phyloP scores from a whole-genome alignment of 2,888 invertebrate genomes.

The Lasiommata megera region DNA sequence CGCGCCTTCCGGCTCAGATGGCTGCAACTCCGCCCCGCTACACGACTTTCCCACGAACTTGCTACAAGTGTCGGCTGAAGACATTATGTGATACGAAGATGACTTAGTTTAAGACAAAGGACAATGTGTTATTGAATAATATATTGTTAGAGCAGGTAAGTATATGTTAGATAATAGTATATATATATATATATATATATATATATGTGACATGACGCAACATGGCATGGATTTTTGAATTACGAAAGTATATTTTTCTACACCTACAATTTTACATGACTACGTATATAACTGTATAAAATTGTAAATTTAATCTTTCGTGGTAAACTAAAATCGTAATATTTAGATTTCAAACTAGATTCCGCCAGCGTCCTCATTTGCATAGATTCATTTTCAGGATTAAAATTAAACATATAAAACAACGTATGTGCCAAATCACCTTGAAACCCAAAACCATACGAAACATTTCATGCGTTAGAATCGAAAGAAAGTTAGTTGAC shows the following conservation, averaged over 20 bases:
- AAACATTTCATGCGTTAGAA: too few species aligned
- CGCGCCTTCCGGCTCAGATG: constrained; percentile 34
- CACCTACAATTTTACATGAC: constrained; percentile 37
- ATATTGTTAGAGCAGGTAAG: background rate
- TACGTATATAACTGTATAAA: background rate
- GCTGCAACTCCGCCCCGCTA: constrained; percentile 42
- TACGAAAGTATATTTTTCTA: constrained; percentile 54
- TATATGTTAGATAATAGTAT: background rate
- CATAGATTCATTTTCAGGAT: too few species aligned
- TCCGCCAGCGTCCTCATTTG: too few species aligned
- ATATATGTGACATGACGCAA: too few species aligned
- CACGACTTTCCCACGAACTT: constrained; percentile 49
- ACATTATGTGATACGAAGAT: constrained; percentile 70
- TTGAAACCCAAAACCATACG: too few species aligned
- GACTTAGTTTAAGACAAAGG: constrained; percentile 66
- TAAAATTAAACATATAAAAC: too few species aligned
- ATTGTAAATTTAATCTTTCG: background rate
- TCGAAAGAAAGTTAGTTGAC: too few species aligned
- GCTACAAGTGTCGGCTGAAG: constrained; percentile 45
- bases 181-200: background rate
- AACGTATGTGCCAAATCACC: too few species aligned
- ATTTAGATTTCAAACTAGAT: background rate
- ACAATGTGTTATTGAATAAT: constrained; percentile 28
- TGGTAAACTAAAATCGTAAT: background rate
- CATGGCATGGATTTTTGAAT: constrained; percentile 14